Evolutionary conservation across 2,797 vertebrate species (phyloP).

Genomic region (Gambusia yucatana): DNA sequence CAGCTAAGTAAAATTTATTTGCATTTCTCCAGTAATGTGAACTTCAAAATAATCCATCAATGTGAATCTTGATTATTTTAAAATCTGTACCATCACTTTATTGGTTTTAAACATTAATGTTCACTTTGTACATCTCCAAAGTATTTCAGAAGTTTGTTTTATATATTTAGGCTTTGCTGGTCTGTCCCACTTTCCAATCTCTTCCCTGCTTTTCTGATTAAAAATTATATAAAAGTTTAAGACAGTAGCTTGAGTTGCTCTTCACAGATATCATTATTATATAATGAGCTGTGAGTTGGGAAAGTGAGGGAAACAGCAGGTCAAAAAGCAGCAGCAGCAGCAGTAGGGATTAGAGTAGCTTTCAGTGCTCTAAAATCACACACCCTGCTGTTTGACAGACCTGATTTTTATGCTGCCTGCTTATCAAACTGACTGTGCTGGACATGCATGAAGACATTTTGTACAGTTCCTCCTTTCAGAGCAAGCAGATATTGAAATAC

Average conservation of each 20-base stretch:
- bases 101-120: neutral
- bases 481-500: neutral
- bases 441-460: conserved; percentile 21
- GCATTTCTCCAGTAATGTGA: too few relatives aligned
- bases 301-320: conserved; percentile 19
- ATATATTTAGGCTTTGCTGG: neutral
- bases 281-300: conserved; percentile 14
- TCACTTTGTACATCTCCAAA: neutral
- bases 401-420: conserved; percentile 22
- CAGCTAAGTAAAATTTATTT: too few relatives aligned
- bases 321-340: conserved; percentile 25
- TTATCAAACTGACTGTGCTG: conserved; percentile 20
- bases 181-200: neutral
- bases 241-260: conserved; percentile 7
- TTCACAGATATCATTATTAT: conserved; percentile 1
- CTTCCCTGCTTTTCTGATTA: neutral
- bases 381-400: conserved; percentile 13
- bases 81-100: neutral
- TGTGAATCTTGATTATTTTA: neutral
- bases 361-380: conserved; percentile 8
- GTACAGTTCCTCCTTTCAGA: conserved; percentile 1
- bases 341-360: conserved; percentile 25
- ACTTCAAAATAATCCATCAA: too few relatives aligned
- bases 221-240: neutral
- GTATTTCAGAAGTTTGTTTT: neutral